Conservation (phyloP, 2,888 invertebrate genomes). For the Pseudococcus longispinus region DNA sequence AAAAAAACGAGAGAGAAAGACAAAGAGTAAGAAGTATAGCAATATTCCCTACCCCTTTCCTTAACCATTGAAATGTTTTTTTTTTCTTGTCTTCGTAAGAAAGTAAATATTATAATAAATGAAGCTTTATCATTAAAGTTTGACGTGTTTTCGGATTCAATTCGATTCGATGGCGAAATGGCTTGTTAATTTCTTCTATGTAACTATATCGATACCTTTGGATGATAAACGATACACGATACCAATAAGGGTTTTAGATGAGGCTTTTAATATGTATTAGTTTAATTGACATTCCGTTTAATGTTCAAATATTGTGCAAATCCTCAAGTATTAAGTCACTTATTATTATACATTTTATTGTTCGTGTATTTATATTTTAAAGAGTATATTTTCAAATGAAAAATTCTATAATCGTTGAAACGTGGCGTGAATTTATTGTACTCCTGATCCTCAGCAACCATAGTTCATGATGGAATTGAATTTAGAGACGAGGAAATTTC, state of each 20-base stretch:
- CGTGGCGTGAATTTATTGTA: too few species aligned
- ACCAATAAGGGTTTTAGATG: background rate
- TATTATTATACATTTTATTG: background rate
- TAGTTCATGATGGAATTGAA: too few species aligned
- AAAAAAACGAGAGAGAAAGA: background rate
- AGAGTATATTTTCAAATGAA: background rate
- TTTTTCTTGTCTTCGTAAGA: background rate
- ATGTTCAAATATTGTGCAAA: background rate
- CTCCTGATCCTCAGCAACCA: too few species aligned
- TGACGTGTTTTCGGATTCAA: too few species aligned
- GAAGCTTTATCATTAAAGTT: background rate
- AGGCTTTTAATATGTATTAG: background rate
- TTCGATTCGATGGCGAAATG: too few species aligned
- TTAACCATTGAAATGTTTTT: background rate
- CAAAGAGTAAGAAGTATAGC: background rate
- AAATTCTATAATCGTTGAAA: background rate
- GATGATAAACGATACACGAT: background rate
- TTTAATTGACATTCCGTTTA: background rate
- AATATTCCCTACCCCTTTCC: background rate
- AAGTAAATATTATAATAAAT: background rate
- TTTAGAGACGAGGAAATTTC: too few species aligned
- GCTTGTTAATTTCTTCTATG: too few species aligned
- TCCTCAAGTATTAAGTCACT: background rate
- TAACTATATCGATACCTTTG: too few species aligned
- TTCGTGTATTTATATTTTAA: constrained; percentile 7